phyloP scores from a whole-genome alignment of 1,140 invertebrate genomes.

The Nymphalis io region DNA sequence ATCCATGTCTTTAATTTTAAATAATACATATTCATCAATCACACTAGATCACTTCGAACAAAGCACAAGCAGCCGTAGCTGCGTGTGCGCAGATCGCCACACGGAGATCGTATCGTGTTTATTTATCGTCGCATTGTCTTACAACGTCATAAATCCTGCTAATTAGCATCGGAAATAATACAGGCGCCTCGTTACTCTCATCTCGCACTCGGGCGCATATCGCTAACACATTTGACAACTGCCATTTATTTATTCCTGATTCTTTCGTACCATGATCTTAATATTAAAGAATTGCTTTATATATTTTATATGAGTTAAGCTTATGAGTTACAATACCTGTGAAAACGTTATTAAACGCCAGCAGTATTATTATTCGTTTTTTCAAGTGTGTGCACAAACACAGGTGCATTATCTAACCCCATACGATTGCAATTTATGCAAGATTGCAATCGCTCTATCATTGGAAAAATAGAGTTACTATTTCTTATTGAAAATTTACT shows the following conservation, averaged over 20 bases:
- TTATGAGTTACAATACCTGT: background rate
- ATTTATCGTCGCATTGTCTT: conserved; percentile 47
- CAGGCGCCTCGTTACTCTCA: background rate
- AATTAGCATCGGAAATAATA: conserved; percentile 41
- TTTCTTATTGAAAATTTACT: no score
- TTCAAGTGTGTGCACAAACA: no score
- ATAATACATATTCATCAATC: background rate
- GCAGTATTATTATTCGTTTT: no score
- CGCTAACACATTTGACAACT: background rate
- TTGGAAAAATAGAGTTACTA: no score
- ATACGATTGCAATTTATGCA: no score
- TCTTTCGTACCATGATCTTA: background rate
- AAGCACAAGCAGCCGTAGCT: background rate
- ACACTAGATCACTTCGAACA: background rate
- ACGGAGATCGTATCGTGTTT: conserved; percentile 39
- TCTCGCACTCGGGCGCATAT: conserved; percentile 4
- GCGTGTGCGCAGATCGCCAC: conserved; percentile 13
- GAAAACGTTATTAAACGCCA: background rate
- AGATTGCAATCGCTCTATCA: no score
- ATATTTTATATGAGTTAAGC: background rate
- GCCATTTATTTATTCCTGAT: background rate
- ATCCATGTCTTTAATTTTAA: background rate
- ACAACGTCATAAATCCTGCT: conserved; percentile 40
- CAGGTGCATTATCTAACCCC: no score
- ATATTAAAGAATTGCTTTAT: background rate